Evolutionary conservation across 2,888 invertebrate genomes (phyloP).

Genomic region (Sarcophaga variegata): DNA sequence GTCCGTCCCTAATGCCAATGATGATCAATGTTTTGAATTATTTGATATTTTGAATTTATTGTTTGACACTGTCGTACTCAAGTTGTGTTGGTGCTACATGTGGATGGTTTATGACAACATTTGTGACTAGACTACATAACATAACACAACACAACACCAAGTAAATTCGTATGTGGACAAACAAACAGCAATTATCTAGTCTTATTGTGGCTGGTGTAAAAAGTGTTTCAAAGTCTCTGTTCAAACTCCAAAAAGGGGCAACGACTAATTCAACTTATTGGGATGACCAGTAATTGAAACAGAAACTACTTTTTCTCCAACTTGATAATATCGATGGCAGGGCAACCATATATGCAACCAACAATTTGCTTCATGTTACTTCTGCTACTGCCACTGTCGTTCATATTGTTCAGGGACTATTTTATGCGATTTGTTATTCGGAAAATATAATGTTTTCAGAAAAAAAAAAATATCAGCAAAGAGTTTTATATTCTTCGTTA

Average conservation of each 20-base stretch:
- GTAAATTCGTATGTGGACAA: background rate
- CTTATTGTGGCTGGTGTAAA: background rate
- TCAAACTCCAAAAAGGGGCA: too few relatives aligned
- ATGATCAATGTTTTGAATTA: conserved; percentile 81
- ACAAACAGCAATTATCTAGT: background rate
- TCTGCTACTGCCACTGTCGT: too few relatives aligned
- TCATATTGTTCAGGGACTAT: conserved; percentile 31
- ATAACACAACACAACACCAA: too few relatives aligned
- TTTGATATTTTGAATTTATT: conserved; percentile 76
- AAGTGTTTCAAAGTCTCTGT: background rate
- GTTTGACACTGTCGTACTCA: conserved; percentile 77
- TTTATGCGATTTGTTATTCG: conserved; percentile 57
- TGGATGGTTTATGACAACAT: conserved; percentile 71
- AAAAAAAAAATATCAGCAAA: conserved; percentile 55
- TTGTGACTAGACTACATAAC: conserved; percentile 64
- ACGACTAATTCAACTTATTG: background rate
- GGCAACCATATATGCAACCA: background rate
- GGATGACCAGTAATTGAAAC: background rate
- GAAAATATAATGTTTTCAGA: conserved; percentile 44
- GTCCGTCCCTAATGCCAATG: conserved; percentile 57
- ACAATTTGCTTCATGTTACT: conserved; percentile 4
- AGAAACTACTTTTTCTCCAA: background rate
- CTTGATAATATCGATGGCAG: background rate
- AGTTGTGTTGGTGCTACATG: conserved; percentile 68
- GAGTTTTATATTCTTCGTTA: conserved; percentile 42